Evolutionary conservation across 2,113 vertebrate species (phyloP).

Genomic region (Ploceus nigricollis): DNA sequence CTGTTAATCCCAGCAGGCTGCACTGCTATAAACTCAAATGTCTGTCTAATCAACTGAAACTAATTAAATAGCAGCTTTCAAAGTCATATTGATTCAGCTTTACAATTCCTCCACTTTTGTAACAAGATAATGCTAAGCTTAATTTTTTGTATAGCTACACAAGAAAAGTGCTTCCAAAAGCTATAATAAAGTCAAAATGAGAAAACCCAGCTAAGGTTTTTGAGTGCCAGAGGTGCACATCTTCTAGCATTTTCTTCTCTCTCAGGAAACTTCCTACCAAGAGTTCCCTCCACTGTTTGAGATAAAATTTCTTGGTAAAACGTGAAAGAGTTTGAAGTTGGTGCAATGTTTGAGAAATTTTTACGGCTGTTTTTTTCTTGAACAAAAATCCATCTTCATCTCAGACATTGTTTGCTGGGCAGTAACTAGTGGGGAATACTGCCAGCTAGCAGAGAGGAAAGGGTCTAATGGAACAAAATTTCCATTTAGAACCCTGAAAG

Average conservation of each 20-base stretch:
- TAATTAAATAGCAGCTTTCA: neutral
- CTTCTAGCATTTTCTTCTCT: neutral
- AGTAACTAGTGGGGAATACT: neutral
- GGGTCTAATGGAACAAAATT: neutral
- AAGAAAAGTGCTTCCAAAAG: neutral
- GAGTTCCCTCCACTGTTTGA: neutral
- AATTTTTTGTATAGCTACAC: neutral
- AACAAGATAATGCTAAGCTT: neutral
- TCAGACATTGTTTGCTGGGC: neutral
- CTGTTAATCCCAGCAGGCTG: neutral
- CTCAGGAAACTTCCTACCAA: neutral
- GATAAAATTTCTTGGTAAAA: neutral
- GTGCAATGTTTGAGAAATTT: neutral
- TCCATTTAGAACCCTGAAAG: neutral
- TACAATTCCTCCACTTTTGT: neutral
- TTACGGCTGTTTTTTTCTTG: neutral
- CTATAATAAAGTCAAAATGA: neutral
- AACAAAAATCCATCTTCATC: neutral
- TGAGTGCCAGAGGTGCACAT: neutral
- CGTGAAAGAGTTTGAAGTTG: neutral
- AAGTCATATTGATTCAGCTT: constrained; percentile 6
- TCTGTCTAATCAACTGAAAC: neutral
- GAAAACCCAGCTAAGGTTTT: neutral
- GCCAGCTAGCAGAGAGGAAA: neutral
- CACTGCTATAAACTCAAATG: neutral